Evolutionary conservation across 2,888 invertebrate genomes (phyloP).

Genomic region (Drosophila prolongata): DNA sequence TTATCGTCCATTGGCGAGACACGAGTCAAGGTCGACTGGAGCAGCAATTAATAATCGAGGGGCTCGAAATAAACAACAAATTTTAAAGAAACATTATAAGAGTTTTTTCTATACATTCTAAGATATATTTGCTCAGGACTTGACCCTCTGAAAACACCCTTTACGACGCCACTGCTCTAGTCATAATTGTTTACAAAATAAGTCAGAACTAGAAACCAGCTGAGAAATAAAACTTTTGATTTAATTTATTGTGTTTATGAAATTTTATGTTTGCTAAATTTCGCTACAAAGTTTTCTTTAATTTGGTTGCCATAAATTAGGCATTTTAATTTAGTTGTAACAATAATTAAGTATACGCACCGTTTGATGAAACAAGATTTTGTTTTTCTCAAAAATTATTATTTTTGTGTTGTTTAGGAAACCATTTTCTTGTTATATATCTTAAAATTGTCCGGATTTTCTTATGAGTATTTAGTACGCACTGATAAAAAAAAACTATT

Average conservation of each 20-base stretch:
- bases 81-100: neutral
- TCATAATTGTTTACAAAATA: conserved; percentile 30
- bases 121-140: neutral
- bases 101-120: neutral
- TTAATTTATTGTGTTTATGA: conserved; percentile 40
- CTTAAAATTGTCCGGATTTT: neutral
- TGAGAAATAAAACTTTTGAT: conserved; percentile 7
- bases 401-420: conserved; percentile 3
- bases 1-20: conserved; percentile 3
- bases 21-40: conserved; percentile 30
- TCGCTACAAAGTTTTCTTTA: conserved; percentile 14
- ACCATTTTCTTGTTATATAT: neutral
- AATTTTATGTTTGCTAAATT: neutral
- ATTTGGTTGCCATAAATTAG: conserved; percentile 45
- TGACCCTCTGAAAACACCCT: neutral
- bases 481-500: conserved; percentile 32
- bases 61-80: neutral
- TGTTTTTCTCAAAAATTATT: neutral
- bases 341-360: conserved; percentile 37
- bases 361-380: conserved; percentile 8
- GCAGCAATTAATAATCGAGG: conserved; percentile 6
- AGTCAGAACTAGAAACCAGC: conserved; percentile 9
- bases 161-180: conserved; percentile 8
- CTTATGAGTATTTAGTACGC: conserved; percentile 35
- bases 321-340: conserved; percentile 22